Evolutionary conservation across 2,113 vertebrate species (phyloP), one percentile per base, ranked within the genome.

Genomic region (Marmota monax): DNA sequence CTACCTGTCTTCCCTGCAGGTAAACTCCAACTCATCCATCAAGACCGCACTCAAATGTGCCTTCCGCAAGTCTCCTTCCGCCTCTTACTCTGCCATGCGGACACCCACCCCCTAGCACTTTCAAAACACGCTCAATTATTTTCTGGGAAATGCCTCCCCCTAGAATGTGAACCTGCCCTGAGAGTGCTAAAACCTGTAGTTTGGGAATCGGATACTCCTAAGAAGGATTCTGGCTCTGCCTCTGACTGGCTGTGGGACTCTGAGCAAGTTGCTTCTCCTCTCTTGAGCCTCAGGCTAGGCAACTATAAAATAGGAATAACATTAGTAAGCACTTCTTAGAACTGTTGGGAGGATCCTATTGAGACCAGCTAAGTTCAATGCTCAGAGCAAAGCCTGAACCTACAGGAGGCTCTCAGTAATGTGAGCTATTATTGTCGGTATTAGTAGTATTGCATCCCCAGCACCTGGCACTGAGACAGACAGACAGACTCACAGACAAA

Each of bases 271-370:
- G 69, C 67, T 65, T 51, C 23, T 25, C 83, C 74, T 93, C 73
- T 93, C 92, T 70, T 70, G 61, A 37, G 86, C 72, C 65, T 86
- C 65, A n/a, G 32, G 72, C 95, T 84, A 4, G 27, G 69, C 72
- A 61, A 92, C 5, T 32, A 14, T 42, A 77, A 85, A 63, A 56
- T 5, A 10, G 61, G 39, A 65, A 58, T 73, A 34, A 27, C 42
- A 84, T 69, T 16, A 79, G 25, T 77, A 42, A n/a, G 29, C 29
- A 73, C 23, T 69, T 92, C 34, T 67, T 56, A 92, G 37, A 95
- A 94, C 48, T 84, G 14, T 5, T 42, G 56, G 82, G 56, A 86
- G 56, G 23, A 32, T 17, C 18, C 9, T 53, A 25, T 16, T 65
- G 53, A 34, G 42, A n/a, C 16, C 17, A 34, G 8, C 16, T 34